Conservation (phyloP, 2,888 invertebrate genomes). For the Nebria brevicollis region DNA sequence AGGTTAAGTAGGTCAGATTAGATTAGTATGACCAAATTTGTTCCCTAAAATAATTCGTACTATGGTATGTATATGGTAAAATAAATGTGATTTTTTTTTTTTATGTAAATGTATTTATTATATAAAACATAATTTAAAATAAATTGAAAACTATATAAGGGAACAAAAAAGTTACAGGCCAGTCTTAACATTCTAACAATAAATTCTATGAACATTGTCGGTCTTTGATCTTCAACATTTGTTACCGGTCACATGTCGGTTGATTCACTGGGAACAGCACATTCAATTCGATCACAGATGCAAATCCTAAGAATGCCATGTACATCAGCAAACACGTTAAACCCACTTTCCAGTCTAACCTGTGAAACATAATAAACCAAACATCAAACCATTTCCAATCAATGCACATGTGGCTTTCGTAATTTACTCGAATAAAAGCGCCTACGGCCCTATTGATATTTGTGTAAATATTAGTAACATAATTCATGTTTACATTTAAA, state of each 20-base stretch:
- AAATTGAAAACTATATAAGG: too few species aligned
- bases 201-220: neutral
- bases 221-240: neutral
- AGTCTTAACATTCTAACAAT: too few species aligned
- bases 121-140: too few species aligned
- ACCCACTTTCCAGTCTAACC: slow-evolving; percentile 77
- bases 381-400: neutral
- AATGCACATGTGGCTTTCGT: neutral
- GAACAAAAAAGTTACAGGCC: too few species aligned
- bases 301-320: slow-evolving; percentile 72
- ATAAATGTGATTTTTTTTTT: neutral
- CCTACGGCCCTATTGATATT: neutral
- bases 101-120: neutral
- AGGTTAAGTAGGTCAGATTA: neutral
- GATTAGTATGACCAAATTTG: neutral
- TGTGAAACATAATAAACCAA: slow-evolving; percentile 54
- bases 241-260: slow-evolving; percentile 68
- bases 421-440: neutral
- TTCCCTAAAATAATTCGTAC: neutral
- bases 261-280: slow-evolving; percentile 79
- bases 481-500: neutral
- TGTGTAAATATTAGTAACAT: neutral
- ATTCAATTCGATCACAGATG: slow-evolving; percentile 80
- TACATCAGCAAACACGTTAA: slow-evolving; percentile 75
- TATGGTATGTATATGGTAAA: too few species aligned